Conservation (phyloP, 2,113 vertebrate species). For the Platanista minor region DNA sequence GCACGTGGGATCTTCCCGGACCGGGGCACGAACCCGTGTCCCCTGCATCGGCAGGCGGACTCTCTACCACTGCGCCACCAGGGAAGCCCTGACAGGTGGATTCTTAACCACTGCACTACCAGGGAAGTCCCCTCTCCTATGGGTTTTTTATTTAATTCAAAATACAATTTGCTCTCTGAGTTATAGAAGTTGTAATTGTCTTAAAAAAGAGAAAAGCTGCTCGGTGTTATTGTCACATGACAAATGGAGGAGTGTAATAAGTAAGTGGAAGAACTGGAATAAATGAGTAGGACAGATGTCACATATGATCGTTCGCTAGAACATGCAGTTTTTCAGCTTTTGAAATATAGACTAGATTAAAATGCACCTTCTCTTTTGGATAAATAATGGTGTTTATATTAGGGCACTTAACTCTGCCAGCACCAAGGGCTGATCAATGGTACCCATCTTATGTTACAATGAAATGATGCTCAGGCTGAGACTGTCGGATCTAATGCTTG, state of each 20-base stretch:
- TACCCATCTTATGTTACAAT: neutral
- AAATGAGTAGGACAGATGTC: slow-evolving; percentile 21
- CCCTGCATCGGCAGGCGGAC: too few species aligned
- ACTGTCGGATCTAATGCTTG: neutral
- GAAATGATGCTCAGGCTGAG: slow-evolving; percentile 6
- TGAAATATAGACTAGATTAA: slow-evolving; percentile 22
- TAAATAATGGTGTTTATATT: slow-evolving; percentile 29
- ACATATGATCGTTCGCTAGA: neutral
- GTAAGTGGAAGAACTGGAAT: slow-evolving; percentile 12
- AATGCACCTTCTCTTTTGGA: slow-evolving; percentile 19
- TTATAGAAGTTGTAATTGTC: slow-evolving; percentile 41
- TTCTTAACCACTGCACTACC: too few species aligned
- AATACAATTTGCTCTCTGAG: slow-evolving; percentile 43
- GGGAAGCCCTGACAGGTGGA: too few species aligned
- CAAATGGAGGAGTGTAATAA: slow-evolving; percentile 29
- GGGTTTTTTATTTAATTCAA: slow-evolving; percentile 65
- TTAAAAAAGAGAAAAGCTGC: slow-evolving; percentile 39
- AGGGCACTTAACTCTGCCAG: neutral
- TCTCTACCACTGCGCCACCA: too few species aligned
- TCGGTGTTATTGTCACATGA: neutral
- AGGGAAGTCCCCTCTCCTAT: neutral
- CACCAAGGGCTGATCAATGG: neutral
- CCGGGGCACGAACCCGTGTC: too few species aligned
- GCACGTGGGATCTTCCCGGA: too few species aligned
- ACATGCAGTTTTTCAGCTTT: slow-evolving; percentile 7